These are phyloP conservation scores for Cepaea nemoralis DNA, from an alignment of 1,140 invertebrate species.

Conservation along the genomic window DNA sequence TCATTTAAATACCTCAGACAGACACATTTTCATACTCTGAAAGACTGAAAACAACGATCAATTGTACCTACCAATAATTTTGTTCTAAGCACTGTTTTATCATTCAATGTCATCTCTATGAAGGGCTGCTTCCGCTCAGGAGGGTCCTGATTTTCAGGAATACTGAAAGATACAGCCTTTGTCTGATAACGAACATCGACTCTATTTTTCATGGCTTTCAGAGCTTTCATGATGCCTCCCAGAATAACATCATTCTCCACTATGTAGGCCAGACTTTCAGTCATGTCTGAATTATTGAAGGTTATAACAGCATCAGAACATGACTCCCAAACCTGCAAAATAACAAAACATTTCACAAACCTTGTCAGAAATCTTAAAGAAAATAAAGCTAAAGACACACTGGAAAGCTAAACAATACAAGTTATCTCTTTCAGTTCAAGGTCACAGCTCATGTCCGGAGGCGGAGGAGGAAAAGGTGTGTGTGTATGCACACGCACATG, in stretches of 20 bases:
- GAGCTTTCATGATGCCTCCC: slow-evolving; percentile 74
- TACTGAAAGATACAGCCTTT: slow-evolving; percentile 70
- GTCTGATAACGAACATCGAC: slow-evolving; percentile 74
- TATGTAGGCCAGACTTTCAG: slow-evolving; percentile 85
- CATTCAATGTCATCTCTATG: slow-evolving; percentile 68
- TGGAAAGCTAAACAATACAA: neutral
- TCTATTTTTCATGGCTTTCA: slow-evolving; percentile 76
- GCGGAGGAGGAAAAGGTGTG: too few relatives aligned
- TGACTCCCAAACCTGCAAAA: slow-evolving; percentile 85
- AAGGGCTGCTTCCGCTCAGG: slow-evolving; percentile 52
- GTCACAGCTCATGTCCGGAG: too few relatives aligned
- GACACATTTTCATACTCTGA: too few relatives aligned
- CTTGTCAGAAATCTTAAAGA: neutral
- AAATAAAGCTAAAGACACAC: neutral
- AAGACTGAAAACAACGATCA: too few relatives aligned
- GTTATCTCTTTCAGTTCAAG: too few relatives aligned
- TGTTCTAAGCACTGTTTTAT: slow-evolving; percentile 70
- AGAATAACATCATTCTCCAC: slow-evolving; percentile 94
- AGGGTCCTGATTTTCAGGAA: slow-evolving; percentile 67
- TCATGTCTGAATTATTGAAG: slow-evolving; percentile 82
- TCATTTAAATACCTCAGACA: too few relatives aligned
- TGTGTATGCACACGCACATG: too few relatives aligned
- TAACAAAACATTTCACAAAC: slow-evolving; percentile 6
- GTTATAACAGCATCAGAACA: slow-evolving; percentile 88
- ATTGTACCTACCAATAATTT: slow-evolving; percentile 74